phyloP scores from a whole-genome alignment of 2,797 vertebrate species.

The Sphaeramia orbicularis region DNA sequence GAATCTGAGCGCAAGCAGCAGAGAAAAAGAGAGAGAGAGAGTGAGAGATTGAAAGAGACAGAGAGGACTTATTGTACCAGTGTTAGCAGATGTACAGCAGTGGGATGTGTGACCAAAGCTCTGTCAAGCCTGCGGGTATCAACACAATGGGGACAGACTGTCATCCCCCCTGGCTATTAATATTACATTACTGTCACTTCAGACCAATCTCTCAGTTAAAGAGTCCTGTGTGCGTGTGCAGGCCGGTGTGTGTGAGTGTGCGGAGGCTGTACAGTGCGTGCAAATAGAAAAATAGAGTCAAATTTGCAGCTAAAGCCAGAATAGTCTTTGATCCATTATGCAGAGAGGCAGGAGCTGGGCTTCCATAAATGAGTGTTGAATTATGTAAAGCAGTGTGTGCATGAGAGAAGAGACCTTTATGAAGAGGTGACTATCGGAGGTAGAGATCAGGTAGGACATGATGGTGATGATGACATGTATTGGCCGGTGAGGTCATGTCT shows the following conservation, averaged over 20 bases:
- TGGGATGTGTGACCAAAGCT: constrained; percentile 83
- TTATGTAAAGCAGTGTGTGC: constrained; percentile 64
- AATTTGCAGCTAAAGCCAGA: constrained; percentile 52
- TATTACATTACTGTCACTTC: constrained; percentile 85
- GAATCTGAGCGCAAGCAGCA: constrained; percentile 19
- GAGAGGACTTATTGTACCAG: constrained; percentile 72
- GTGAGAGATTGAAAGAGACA: constrained; percentile 72
- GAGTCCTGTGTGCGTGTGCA: constrained; percentile 36
- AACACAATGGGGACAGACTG: constrained; percentile 78
- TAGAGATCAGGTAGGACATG: constrained; percentile 68
- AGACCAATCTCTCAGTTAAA: constrained; percentile 80
- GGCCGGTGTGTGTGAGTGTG: constrained; percentile 9
- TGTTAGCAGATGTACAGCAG: constrained; percentile 80
- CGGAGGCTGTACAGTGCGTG: constrained; percentile 21
- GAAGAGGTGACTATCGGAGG: constrained; percentile 60
- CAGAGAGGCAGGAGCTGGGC: constrained; percentile 60
- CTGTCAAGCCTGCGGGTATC: constrained; percentile 80
- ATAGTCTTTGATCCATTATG: constrained; percentile 77
- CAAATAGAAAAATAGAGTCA: constrained; percentile 59
- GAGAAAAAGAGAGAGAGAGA: constrained; percentile 29
- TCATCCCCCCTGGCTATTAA: constrained; percentile 82
- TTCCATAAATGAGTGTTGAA: constrained; percentile 65
- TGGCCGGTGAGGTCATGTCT: constrained; percentile 77
- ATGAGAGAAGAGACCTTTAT: constrained; percentile 47
- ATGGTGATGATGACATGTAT: constrained; percentile 54